Percentiles rank a stretch among this genome's conserved stretches.
Conservation (phyloP, 2,888 invertebrate genomes). For the Rhaphigaster nebulosa region DNA sequence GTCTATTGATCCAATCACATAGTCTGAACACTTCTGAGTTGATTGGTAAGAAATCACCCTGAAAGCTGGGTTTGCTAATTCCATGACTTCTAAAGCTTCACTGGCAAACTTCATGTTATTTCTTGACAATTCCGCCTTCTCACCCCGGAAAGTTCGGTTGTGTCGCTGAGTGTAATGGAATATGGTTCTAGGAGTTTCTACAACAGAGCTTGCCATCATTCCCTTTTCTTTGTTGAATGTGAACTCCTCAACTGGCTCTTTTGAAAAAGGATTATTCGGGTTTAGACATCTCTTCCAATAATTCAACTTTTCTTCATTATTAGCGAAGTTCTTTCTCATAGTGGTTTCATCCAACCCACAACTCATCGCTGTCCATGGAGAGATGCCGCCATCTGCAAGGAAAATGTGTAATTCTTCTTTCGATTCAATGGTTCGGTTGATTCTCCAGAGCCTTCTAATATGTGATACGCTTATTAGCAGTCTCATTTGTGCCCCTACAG, state of each 20-base stretch:
- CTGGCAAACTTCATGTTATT: too few relatives aligned
- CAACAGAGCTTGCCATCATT: background rate
- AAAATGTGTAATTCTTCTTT: background rate
- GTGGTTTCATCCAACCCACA: slow-evolving; percentile 50
- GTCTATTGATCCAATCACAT: too few relatives aligned
- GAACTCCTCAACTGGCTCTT: background rate
- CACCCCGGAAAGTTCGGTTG: background rate
- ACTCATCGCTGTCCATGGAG: slow-evolving; percentile 45
- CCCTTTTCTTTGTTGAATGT: slow-evolving; percentile 24
- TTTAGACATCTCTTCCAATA: background rate
- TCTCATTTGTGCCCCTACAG: slow-evolving; percentile 64
- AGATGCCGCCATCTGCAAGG: slow-evolving; percentile 52
- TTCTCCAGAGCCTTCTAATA: slow-evolving; percentile 65
- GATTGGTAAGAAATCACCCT: too few relatives aligned
- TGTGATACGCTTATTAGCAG: slow-evolving; percentile 63
- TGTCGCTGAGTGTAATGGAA: slow-evolving; percentile 32
- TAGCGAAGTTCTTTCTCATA: background rate
- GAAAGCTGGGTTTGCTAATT: too few relatives aligned
- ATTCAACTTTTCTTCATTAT: background rate
- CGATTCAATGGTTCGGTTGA: slow-evolving; percentile 54
- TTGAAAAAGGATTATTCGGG: slow-evolving; percentile 1
- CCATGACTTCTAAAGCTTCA: too few relatives aligned
- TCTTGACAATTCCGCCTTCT: background rate
- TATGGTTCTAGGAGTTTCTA: background rate
- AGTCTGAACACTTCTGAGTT: too few relatives aligned